phyloP scores from a whole-genome alignment of 2,888 invertebrate species.

The Apocheima hispidaria region DNA sequence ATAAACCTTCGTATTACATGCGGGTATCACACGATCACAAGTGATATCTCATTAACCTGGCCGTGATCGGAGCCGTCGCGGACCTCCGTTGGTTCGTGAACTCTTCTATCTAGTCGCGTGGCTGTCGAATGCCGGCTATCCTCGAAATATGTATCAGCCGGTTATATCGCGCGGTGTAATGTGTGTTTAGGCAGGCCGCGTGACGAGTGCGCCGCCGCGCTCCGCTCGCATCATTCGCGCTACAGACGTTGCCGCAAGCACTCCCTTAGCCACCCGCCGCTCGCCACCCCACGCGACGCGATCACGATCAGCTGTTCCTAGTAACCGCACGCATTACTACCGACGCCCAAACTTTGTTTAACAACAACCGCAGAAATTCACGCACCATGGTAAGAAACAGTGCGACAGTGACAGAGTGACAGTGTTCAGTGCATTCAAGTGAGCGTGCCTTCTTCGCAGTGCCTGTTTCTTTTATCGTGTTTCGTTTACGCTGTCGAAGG shows the following conservation, averaged over 20 bases:
- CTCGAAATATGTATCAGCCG: conserved; percentile 72
- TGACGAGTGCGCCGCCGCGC: conserved; percentile 78
- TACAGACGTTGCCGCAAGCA: conserved; percentile 72
- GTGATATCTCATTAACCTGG: conserved; percentile 61
- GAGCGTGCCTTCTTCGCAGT: conserved; percentile 60
- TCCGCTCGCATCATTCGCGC: conserved; percentile 77
- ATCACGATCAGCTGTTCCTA: conserved; percentile 76
- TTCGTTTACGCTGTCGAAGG: conserved; percentile 37
- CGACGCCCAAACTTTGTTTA: conserved; percentile 57
- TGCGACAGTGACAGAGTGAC: conserved; percentile 71
- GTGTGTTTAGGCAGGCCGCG: conserved; percentile 72
- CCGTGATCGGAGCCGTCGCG: conserved; percentile 64
- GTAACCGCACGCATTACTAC: conserved; percentile 54
- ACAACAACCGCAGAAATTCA: conserved; percentile 56
- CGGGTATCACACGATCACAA: conserved; percentile 61
- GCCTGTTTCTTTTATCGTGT: conserved; percentile 50
- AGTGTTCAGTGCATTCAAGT: conserved; percentile 67
- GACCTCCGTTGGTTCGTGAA: conserved; percentile 63
- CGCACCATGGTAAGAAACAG: conserved; percentile 79
- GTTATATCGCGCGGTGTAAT: conserved; percentile 68
- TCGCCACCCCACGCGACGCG: conserved; percentile 62
- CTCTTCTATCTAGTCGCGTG: conserved; percentile 72
- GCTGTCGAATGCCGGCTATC: conserved; percentile 72
- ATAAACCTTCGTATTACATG: conserved; percentile 50
- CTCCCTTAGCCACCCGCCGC: conserved; percentile 59